Evolutionary conservation across 2,888 invertebrate species (phyloP).

Genomic region (Pollenia griseotomentosa): DNA sequence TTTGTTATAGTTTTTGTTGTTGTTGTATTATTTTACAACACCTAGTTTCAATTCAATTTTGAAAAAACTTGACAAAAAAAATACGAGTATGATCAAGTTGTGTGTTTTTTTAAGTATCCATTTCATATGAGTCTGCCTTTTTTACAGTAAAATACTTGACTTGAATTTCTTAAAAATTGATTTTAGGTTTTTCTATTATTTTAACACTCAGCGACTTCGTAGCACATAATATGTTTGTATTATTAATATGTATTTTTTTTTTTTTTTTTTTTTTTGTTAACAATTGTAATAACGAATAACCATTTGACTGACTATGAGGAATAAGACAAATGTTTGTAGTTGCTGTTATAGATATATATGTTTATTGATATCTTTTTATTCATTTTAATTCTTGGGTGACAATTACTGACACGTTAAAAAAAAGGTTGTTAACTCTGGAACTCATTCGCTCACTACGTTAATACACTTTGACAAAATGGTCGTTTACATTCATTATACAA

Average conservation of each 20-base stretch:
- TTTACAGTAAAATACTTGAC: slow-evolving; percentile 57
- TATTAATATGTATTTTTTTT: not conserved
- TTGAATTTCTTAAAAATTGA: slow-evolving; percentile 64
- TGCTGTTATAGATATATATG: slow-evolving; percentile 9
- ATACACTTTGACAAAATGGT: not conserved
- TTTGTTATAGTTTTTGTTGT: slow-evolving; percentile 12
- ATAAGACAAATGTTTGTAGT: slow-evolving; percentile 2
- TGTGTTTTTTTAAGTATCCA: slow-evolving; percentile 42
- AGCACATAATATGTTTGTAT: not conserved
- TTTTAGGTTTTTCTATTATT: slow-evolving; percentile 32
- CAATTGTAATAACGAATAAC: slow-evolving; percentile 34
- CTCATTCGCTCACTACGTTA: not conserved
- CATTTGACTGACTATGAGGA: slow-evolving; percentile 22
- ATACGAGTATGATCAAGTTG: slow-evolving; percentile 3
- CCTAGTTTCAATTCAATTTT: slow-evolving; percentile 48
- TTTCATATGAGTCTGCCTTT: slow-evolving; percentile 28
- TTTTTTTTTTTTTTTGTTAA: not conserved
- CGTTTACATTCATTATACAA: not conserved
- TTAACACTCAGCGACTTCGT: slow-evolving; percentile 11
- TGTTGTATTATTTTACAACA: slow-evolving; percentile 57
- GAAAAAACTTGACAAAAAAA: slow-evolving; percentile 42
- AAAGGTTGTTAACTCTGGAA: not conserved
- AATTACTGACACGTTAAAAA: slow-evolving; percentile 28
- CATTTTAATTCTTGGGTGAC: slow-evolving; percentile 28
- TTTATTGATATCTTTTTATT: slow-evolving; percentile 24